These are phyloP conservation scores for Neoseiulus cucumeris DNA, from an alignment of 1,140 invertebrate species.

Conservation along the genomic window DNA sequence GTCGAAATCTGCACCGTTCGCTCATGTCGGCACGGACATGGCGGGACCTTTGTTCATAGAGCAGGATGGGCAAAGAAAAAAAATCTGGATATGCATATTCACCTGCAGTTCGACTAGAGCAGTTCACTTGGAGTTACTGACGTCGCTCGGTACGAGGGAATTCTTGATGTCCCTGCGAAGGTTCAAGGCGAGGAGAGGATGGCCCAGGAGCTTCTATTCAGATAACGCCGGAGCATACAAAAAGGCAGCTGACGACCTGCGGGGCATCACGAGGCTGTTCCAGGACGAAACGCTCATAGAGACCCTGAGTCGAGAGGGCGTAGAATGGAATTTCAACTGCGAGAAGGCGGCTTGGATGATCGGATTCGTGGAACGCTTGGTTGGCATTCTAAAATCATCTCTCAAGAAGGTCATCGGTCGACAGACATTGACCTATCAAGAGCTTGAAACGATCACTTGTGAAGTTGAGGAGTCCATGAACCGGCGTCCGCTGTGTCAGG, in stretches of 20 bases:
- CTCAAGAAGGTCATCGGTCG: not conserved
- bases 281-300: not conserved
- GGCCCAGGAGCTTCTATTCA: not conserved
- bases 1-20: too few species aligned
- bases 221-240: slow-evolving; percentile 10
- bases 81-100: not conserved
- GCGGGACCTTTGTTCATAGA: too few species aligned
- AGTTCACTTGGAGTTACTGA: slow-evolving; percentile 10
- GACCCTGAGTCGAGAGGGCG: not conserved
- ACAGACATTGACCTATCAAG: not conserved
- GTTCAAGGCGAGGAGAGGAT: not conserved
- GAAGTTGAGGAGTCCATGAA: not conserved
- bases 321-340: slow-evolving; percentile 10
- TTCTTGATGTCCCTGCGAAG: slow-evolving; percentile 10
- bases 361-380: slow-evolving; percentile 12
- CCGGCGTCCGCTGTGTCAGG: not conserved
- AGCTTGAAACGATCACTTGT: not conserved
- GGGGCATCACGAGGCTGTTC: not conserved
- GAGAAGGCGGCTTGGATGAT: slow-evolving; percentile 1
- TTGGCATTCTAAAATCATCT: not conserved
- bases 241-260: not conserved
- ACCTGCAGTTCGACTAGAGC: slow-evolving; percentile 4
- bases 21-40: too few species aligned
- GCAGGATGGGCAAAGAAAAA: not conserved
- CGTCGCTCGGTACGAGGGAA: not conserved